phyloP scores from a whole-genome alignment of 2,113 vertebrate genomes.

The Otus sunia region DNA sequence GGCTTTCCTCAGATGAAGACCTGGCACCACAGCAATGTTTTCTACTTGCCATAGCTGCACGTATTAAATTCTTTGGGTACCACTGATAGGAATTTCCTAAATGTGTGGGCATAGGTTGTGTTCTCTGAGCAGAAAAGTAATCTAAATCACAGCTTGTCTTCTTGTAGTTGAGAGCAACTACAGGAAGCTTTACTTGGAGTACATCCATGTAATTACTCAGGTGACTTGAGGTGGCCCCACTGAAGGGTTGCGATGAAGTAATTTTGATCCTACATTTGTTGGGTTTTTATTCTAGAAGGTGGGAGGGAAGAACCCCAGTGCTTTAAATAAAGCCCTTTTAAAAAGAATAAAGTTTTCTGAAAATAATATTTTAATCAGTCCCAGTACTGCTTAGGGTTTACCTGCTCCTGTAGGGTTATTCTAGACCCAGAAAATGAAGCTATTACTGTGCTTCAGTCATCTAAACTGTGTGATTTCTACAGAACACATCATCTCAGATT shows the following conservation, averaged over 20 bases:
- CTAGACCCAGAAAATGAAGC: not conserved
- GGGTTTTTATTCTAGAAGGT: not conserved
- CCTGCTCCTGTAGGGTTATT: not conserved
- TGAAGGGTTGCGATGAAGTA: fast-evolving
- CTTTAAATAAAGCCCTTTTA: not conserved
- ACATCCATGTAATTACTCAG: not conserved
- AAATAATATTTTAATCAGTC: not conserved
- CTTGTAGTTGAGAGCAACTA: not conserved
- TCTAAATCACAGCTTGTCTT: not conserved
- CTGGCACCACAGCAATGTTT: not conserved
- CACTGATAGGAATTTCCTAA: not conserved
- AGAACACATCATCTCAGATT: not conserved
- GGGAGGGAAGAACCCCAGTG: not conserved
- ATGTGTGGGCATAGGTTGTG: not conserved
- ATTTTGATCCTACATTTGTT: not conserved
- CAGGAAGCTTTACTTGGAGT: not conserved
- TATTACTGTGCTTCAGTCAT: not conserved
- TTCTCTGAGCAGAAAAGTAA: not conserved
- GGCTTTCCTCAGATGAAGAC: not conserved
- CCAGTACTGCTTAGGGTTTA: not conserved
- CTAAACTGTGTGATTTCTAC: not conserved
- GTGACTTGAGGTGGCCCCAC: not conserved
- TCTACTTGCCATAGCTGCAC: not conserved
- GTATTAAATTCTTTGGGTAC: not conserved
- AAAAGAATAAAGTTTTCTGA: not conserved